Evolutionary conservation across 2,113 vertebrate species (phyloP).

Genomic region (Serilophus lunatus): DNA sequence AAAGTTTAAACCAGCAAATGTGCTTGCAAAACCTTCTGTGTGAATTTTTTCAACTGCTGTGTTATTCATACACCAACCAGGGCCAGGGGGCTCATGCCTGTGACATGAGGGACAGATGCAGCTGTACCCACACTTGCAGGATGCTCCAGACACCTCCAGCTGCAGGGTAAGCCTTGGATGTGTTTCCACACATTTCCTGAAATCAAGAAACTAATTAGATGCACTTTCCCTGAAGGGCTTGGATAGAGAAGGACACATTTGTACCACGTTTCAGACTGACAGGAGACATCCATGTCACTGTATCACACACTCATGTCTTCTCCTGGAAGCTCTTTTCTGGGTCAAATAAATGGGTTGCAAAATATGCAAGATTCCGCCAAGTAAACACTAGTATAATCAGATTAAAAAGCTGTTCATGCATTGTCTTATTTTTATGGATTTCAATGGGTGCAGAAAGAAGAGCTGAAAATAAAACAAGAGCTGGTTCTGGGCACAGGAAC

Average conservation of each 20-base stretch:
- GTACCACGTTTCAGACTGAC: neutral
- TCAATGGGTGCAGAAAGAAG: neutral
- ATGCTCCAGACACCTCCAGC: neutral
- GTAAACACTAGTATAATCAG: neutral
- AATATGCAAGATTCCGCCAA: conserved; percentile 20
- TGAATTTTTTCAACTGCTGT: neutral
- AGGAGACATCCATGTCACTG: neutral
- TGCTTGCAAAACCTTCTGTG: neutral
- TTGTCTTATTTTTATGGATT: neutral
- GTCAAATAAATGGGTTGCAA: neutral
- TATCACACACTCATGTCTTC: neutral
- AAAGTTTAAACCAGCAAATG: neutral
- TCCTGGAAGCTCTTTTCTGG: neutral
- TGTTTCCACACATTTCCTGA: neutral
- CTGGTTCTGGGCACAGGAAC: neutral
- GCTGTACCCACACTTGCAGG: neutral
- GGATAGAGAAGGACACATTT: neutral
- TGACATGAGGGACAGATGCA: neutral
- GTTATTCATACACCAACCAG: rapidly evolving
- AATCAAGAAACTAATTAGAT: neutral
- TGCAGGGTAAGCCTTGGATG: neutral
- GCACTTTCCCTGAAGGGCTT: neutral
- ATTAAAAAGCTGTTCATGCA: neutral
- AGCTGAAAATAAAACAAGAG: neutral
- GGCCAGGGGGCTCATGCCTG: neutral